Evolutionary conservation across 2,888 invertebrate species (phyloP), one percentile per base, ranked within the genome.

Genomic region (Blastobasis adustella): DNA sequence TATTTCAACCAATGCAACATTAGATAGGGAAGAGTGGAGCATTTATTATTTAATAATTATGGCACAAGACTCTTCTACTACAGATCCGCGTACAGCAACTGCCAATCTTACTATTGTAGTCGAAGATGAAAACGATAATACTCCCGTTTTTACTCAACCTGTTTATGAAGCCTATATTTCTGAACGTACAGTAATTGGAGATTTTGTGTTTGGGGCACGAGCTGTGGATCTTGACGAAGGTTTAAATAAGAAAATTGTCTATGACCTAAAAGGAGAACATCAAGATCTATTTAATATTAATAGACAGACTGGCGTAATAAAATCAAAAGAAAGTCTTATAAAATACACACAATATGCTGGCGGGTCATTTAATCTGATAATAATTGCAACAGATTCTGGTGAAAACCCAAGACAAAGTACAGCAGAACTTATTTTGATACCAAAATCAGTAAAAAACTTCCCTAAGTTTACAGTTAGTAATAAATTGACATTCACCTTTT

Each of bases 191-290:
- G 88, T 90, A 57, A 86, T 91, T 50, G 96, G 95, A 71, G 92
- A 96, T 66, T 98, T 98, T 82, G 95, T 98, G 37, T 95, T 96
- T 72, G 98, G 98, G 6, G 95, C 96, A 0, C 94, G 93, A 74
- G 98, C 98, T 0, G 89, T 90, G 5, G 98, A 98, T 76, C 90
- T 90, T 54, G 98, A 98, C 76, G 91, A 93, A 52, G 96, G 94
- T 0, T 81, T 90, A 0, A 98, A 98, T 75, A 94, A 96, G 51
- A 92, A 92, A 69, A 93, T 98, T 50, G 80, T 90, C 0, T 98
- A 98, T 76, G 92, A 90, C 50, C 85, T 98, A 5, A 91, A 91
- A 55, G 96, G 96, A 1, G 91, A 93, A 66, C 95, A 96, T 70
- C 90, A 93, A n/a, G 88, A 91, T 46, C 91, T 92, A 62, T 98